Percentiles rank a stretch among this genome's conserved stretches.
These are phyloP conservation scores for Oceanodroma tethys DNA, from an alignment of 2,113 vertebrate species.

Conservation along the genomic window DNA sequence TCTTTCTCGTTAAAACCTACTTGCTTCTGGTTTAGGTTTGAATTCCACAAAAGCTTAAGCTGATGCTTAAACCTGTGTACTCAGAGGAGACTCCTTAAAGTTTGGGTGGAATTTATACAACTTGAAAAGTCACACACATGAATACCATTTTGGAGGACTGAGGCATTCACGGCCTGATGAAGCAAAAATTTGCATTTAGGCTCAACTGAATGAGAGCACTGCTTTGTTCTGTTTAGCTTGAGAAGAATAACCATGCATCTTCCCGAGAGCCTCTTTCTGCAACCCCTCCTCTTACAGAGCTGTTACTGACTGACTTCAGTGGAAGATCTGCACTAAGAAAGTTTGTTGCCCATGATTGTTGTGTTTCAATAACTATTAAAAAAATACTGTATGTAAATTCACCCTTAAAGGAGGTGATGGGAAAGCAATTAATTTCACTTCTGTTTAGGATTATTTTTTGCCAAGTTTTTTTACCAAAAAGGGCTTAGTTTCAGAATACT, in stretches of 20 bases:
- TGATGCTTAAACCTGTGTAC: background rate
- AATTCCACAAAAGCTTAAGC: background rate
- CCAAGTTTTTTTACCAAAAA: constrained; percentile 58
- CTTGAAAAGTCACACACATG: background rate
- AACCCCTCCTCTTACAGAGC: background rate
- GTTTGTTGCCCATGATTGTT: background rate
- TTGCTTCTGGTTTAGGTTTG: background rate
- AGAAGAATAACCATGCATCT: background rate
- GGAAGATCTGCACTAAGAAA: background rate
- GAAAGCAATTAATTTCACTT: constrained; percentile 50
- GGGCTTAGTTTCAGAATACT: constrained; percentile 49
- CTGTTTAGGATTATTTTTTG: constrained; percentile 38
- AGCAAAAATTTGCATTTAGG: background rate
- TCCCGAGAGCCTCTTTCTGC: background rate
- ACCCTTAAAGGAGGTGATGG: background rate
- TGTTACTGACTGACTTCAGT: background rate
- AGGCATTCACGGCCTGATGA: background rate
- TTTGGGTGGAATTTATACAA: background rate
- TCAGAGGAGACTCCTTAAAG: background rate
- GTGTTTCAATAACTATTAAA: background rate
- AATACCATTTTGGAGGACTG: background rate
- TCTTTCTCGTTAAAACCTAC: background rate
- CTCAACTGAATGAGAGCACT: background rate
- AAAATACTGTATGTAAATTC: background rate
- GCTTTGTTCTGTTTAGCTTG: background rate